Percentiles rank a stretch among this genome's conserved stretches.
Evolutionary conservation across 2,113 vertebrate genomes (phyloP).

Genomic region (Percina caprodes): DNA sequence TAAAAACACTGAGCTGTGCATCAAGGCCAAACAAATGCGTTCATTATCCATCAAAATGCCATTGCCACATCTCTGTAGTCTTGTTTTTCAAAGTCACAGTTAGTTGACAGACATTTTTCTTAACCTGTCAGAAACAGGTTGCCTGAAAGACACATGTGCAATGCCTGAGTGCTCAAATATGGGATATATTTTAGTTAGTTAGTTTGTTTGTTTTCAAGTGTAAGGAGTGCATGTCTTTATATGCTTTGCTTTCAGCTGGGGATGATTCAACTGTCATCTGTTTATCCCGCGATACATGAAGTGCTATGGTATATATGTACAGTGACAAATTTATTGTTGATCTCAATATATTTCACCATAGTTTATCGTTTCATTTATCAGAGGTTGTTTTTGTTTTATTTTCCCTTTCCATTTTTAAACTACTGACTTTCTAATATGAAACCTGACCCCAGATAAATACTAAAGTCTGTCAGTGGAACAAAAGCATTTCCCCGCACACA

Average conservation of each 20-base stretch:
- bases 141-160: conserved; percentile 19
- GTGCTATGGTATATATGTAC: background rate
- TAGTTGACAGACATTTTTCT: conserved; percentile 42
- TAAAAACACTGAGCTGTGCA: conserved; percentile 27
- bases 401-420: conserved; percentile 25
- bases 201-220: conserved; percentile 9
- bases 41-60: conserved; percentile 48
- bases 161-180: conserved; percentile 2
- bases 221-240: background rate
- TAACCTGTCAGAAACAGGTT: conserved; percentile 48
- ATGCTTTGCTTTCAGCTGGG: conserved; percentile 8
- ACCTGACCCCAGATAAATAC: conserved; percentile 6
- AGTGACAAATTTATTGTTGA: conserved; percentile 1
- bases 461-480: background rate
- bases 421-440: conserved; percentile 15
- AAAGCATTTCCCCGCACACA: conserved; percentile 25
- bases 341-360: background rate
- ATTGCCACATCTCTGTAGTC: conserved; percentile 20
- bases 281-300: background rate
- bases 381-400: conserved; percentile 18
- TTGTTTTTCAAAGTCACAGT: conserved; percentile 33
- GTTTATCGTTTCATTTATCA: conserved; percentile 26
- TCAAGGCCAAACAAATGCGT: conserved; percentile 40
- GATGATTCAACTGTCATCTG: conserved; percentile 6
- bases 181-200: conserved; percentile 4